Percentiles rank a stretch among this genome's conserved stretches.
phyloP scores from a whole-genome alignment of 2,113 vertebrate genomes.

The Struthidea cinerea region DNA sequence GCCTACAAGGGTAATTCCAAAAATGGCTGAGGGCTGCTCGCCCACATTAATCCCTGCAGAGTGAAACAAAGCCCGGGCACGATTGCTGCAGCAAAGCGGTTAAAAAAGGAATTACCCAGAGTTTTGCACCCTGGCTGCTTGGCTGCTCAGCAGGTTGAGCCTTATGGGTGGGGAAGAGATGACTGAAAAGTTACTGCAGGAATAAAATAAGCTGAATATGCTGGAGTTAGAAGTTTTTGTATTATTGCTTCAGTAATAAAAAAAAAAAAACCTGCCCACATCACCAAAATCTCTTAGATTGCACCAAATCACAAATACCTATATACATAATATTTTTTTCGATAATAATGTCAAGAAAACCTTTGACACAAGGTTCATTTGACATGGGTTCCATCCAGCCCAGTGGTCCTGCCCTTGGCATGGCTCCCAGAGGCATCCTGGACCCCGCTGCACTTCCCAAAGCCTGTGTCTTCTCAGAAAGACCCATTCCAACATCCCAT shows the following conservation, averaged over 20 bases:
- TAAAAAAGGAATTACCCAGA: neutral
- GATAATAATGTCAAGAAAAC: neutral
- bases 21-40: neutral
- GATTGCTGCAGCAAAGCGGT: neutral
- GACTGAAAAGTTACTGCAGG: neutral
- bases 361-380: neutral
- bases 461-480: neutral
- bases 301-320: neutral
- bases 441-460: rapidly evolving
- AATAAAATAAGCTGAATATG: neutral
- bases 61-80: neutral
- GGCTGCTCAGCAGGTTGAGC: neutral
- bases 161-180: neutral
- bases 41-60: neutral
- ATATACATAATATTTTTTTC: neutral
- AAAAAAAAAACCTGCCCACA: neutral
- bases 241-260: neutral
- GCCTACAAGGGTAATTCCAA: neutral
- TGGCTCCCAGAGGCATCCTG: neutral
- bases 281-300: neutral
- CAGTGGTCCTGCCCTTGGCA: neutral
- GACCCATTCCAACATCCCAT: neutral
- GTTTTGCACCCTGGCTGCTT: rapidly evolving
- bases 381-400: neutral
- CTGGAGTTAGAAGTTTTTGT: neutral